Evolutionary conservation across 2,888 invertebrate species (phyloP), one percentile per base, ranked within the genome.

Genomic region (Sinotaia quadrata): DNA sequence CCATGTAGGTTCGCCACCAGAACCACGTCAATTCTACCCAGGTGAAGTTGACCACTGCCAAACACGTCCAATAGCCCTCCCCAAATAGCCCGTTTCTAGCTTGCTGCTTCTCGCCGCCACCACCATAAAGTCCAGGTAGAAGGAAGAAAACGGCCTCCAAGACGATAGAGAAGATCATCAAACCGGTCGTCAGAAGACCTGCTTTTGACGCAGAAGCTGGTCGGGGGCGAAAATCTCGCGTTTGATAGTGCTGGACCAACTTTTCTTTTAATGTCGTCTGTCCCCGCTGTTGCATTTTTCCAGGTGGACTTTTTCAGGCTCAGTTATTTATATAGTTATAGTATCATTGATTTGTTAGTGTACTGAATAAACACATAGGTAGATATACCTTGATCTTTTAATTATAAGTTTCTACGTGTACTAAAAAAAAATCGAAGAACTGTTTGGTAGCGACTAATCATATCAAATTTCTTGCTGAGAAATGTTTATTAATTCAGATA

Each of bases 231-330:
- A 84, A 82, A 56, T 80, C 77, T 36, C 80, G 67, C 21, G 73
- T 79, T n/a, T 75, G 75, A 57, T 79, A 81, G 71, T 82, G 81
- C 18, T 72, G 72, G 21, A 68, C 57, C 7, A 80, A 68, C 68
- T 81, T 81, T 67, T 81, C 81, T 59, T 77, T 69, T 81, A 79
- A 68, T 80, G 66, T 8, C 80, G 57, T 12, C 18, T 41, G 10
- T 41, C 41, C 10, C 18, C 41, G 41, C 41, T 12, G 41, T 41
- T 41, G 41, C 41, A 41, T n/a, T n/a, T n/a, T n/a, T n/a, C n/a
- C n/a, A n/a, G n/a, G n/a, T n/a, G n/a, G n/a, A n/a, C n/a, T n/a
- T n/a, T n/a, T n/a, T n/a, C n/a, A n/a, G n/a, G n/a, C n/a, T n/a
- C n/a, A n/a, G n/a, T n/a, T n/a, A n/a, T n/a, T n/a, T n/a, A n/a